Conservation (phyloP, 2,113 vertebrate species). For the Mirza zaza region DNA sequence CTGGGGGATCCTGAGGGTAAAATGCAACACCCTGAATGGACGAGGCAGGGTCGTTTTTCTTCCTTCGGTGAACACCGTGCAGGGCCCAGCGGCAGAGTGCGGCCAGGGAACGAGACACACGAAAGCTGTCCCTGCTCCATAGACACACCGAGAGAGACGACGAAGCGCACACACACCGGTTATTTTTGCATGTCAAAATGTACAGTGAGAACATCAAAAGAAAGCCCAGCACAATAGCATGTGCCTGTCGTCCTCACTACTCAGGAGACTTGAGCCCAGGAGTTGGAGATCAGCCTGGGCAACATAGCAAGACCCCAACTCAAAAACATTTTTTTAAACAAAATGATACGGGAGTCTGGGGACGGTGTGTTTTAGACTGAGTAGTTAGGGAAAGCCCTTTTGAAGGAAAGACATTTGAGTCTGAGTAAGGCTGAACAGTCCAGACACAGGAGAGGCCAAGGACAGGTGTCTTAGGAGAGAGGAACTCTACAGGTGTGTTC, state of each 20-base stretch:
- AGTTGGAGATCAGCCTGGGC: background rate
- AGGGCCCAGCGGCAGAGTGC: rapidly evolving
- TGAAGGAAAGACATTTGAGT: background rate
- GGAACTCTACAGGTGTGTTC: too few relatives aligned
- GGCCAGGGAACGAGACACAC: rapidly evolving
- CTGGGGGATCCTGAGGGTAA: background rate
- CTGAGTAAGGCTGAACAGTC: background rate
- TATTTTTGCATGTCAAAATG: background rate
- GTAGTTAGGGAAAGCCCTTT: background rate
- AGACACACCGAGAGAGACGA: background rate
- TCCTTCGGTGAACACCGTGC: rapidly evolving
- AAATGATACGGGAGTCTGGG: background rate
- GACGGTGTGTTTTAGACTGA: background rate
- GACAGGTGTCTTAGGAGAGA: too few relatives aligned
- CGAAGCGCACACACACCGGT: rapidly evolving
- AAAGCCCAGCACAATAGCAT: background rate
- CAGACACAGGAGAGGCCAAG: background rate
- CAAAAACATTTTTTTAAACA: background rate
- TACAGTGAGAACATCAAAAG: background rate
- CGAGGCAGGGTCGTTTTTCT: rapidly evolving
- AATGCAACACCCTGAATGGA: background rate
- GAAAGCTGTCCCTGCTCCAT: rapidly evolving
- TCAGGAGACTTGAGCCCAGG: background rate
- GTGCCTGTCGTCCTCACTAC: background rate
- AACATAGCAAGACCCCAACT: background rate